Conservation (phyloP, 2,888 invertebrate species). For the Apocheima hispidaria region DNA sequence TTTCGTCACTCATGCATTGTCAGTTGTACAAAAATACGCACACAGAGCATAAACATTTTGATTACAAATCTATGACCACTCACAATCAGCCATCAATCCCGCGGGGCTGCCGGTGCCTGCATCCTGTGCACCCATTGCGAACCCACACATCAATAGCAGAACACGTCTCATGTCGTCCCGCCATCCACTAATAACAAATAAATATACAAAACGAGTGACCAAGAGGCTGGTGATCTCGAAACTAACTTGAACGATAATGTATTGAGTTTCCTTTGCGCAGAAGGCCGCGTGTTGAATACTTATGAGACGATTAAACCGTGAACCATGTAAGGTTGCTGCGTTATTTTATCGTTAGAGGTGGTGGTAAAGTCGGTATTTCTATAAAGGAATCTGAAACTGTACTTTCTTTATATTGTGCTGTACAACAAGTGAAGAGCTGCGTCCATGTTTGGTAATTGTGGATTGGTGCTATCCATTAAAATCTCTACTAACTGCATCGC, state of each 20-base stretch:
- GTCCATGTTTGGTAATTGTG: no score
- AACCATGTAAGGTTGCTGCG: slow-evolving; percentile 40
- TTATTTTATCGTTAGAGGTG: no score
- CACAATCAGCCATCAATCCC: slow-evolving; percentile 74
- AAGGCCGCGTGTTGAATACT: slow-evolving; percentile 49
- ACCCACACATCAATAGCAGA: slow-evolving; percentile 43
- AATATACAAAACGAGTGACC: slow-evolving; percentile 50
- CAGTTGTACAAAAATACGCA: no score
- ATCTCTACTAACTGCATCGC: no score
- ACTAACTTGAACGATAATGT: slow-evolving; percentile 52
- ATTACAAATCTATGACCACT: slow-evolving; percentile 47
- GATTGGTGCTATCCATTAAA: no score
- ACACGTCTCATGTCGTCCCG: slow-evolving; percentile 31
- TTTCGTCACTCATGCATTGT: no score
- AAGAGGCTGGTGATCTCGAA: slow-evolving; percentile 50
- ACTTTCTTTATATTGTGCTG: no score
- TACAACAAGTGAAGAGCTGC: no score
- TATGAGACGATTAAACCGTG: slow-evolving; percentile 43
- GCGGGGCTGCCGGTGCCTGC: slow-evolving; percentile 62
- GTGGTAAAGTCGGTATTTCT: no score
- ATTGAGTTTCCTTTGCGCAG: slow-evolving; percentile 59
- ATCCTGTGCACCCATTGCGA: slow-evolving; percentile 51
- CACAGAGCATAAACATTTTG: neutral
- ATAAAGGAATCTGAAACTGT: no score
- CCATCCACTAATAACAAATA: slow-evolving; percentile 31